A percentile compares a stretch with the other conserved stretches of the same genome.
Evolutionary conservation across 1,140 invertebrate species (phyloP).

Genomic region (Steinernema feltiae): DNA sequence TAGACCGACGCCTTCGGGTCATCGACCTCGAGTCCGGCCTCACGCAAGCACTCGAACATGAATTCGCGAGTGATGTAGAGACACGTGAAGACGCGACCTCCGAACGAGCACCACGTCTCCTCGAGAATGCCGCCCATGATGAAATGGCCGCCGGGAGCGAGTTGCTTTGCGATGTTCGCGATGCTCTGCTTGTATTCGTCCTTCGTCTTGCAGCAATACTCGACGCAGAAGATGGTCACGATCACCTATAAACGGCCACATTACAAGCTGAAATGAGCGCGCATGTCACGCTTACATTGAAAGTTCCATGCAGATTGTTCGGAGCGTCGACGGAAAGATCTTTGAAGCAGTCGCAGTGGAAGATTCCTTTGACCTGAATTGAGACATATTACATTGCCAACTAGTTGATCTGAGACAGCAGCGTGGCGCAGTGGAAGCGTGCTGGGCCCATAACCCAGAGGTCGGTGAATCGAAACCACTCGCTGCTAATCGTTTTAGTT

Average conservation of each 20-base stretch:
- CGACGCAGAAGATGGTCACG: conserved; percentile 55
- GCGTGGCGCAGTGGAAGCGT: conserved; percentile 95
- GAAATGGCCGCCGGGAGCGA: conserved; percentile 40
- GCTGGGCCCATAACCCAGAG: conserved; percentile 96
- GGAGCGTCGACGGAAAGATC: conserved; percentile 38
- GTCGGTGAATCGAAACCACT: conserved; percentile 91
- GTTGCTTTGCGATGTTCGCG: conserved; percentile 27
- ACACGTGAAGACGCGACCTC: conserved; percentile 51
- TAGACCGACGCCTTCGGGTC: conserved; percentile 24
- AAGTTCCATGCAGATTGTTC: conserved; percentile 29
- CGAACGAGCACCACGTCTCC: conserved; percentile 54
- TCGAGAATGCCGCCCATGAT: conserved; percentile 53
- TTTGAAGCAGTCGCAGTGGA: conserved; percentile 43
- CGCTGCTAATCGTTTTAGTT: conserved; percentile 71
- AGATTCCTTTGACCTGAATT: conserved; percentile 36
- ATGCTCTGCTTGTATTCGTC: conserved; percentile 47
- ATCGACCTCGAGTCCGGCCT: conserved; percentile 39
- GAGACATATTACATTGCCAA: too few species aligned
- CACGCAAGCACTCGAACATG: conserved; percentile 42
- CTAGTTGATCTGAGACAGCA: too few species aligned
- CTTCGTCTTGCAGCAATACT: conserved; percentile 52
- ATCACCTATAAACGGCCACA: conserved; percentile 30
- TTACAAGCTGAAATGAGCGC: not conserved
- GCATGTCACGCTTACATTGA: conserved; percentile 28
- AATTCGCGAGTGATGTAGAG: conserved; percentile 51